These are phyloP conservation scores for Meliscaeva auricollis DNA, from an alignment of 2,888 invertebrate genomes.

Conservation along the genomic window DNA sequence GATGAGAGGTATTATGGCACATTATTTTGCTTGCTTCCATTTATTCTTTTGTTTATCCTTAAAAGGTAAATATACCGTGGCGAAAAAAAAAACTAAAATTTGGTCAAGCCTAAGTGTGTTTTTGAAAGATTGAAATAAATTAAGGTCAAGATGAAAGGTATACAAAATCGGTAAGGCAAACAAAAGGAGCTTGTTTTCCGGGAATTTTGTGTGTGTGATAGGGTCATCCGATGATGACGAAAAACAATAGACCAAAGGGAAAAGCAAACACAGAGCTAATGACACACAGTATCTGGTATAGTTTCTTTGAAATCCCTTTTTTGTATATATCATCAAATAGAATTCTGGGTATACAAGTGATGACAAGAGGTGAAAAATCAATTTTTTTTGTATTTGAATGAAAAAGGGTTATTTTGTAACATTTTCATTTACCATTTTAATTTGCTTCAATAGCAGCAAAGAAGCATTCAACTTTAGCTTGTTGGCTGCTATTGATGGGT, in stretches of 20 bases:
- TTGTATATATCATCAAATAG: neutral
- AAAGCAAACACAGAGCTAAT: neutral
- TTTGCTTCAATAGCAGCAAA: no score
- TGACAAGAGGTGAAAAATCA: neutral
- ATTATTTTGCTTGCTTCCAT: neutral
- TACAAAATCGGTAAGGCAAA: neutral
- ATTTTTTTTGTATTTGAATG: neutral
- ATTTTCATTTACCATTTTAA: no score
- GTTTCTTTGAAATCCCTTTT: neutral
- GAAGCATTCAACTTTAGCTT: no score
- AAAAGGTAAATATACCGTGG: conserved; percentile 6
- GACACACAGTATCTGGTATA: neutral
- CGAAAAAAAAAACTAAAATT: neutral
- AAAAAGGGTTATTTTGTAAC: no score
- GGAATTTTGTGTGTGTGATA: neutral
- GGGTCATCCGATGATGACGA: neutral
- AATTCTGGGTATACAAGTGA: neutral
- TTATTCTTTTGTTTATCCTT: neutral
- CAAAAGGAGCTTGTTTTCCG: conserved; percentile 1
- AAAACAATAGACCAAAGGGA: conserved; percentile 6
- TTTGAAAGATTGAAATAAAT: conserved; percentile 16
- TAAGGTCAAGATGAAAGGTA: conserved; percentile 23
- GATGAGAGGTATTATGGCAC: neutral
- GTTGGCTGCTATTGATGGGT: no score
- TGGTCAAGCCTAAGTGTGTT: neutral